These are phyloP conservation scores for Rhinatrema bivittatum DNA, from an alignment of 2,797 vertebrate species.

Conservation along the genomic window DNA sequence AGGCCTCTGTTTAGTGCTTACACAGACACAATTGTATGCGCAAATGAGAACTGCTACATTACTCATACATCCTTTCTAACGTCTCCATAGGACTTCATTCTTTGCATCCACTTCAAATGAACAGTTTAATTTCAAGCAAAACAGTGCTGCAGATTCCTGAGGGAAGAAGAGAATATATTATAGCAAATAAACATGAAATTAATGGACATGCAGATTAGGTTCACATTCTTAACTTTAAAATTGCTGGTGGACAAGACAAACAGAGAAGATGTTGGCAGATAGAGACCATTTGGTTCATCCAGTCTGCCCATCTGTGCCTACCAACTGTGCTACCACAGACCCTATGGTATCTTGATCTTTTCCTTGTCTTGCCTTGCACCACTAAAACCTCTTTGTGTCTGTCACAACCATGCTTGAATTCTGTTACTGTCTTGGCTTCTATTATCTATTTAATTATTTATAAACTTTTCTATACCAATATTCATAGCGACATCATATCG, in stretches of 20 bases:
- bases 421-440: too few relatives aligned
- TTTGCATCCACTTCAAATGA: conserved; percentile 44
- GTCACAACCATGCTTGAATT: too few relatives aligned
- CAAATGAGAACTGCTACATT: conserved; percentile 36
- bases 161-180: conserved; percentile 16
- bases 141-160: conserved; percentile 50
- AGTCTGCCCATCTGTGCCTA: too few relatives aligned
- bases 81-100: conserved; percentile 32
- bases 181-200: background rate
- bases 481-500: too few relatives aligned
- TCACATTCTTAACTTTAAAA: background rate
- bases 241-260: background rate
- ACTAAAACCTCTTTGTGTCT: too few relatives aligned
- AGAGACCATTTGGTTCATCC: too few relatives aligned
- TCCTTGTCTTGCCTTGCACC: too few relatives aligned
- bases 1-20: conserved; percentile 58
- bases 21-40: conserved; percentile 34
- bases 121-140: conserved; percentile 45
- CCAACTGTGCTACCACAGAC: too few relatives aligned
- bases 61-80: conserved; percentile 43
- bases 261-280: too few relatives aligned
- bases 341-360: too few relatives aligned
- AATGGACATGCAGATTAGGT: background rate
- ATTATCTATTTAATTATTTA: too few relatives aligned
- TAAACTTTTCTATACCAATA: too few relatives aligned